These are phyloP conservation scores for Spialia ferax DNA, from an alignment of 2,888 invertebrate species.

Conservation along the genomic window DNA sequence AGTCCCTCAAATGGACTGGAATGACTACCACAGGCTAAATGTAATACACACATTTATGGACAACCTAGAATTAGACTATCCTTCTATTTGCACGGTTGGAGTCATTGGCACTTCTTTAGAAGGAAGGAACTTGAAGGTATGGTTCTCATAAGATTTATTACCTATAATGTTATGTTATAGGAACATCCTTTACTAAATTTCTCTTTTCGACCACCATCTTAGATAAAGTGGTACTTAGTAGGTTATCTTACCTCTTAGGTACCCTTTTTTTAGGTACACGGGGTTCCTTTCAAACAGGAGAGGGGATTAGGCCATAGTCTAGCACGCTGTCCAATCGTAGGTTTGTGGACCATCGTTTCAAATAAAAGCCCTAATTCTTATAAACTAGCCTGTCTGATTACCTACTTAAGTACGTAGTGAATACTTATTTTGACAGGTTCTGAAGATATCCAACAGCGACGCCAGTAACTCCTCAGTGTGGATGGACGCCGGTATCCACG, in stretches of 20 bases:
- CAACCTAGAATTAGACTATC: constrained; percentile 64
- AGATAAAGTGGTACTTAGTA: too few species aligned
- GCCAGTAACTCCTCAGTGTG: constrained; percentile 88
- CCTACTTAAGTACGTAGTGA: background rate
- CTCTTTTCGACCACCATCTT: too few species aligned
- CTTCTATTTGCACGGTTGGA: constrained; percentile 71
- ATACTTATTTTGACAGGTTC: constrained; percentile 56
- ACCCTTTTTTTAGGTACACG: too few species aligned
- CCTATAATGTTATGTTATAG: background rate
- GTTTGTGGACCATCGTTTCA: too few species aligned
- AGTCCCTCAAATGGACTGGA: constrained; percentile 64
- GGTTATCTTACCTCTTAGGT: too few species aligned
- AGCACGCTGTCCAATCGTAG: too few species aligned
- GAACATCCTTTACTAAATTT: too few species aligned
- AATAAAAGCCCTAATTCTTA: too few species aligned
- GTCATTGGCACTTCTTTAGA: constrained; percentile 70
- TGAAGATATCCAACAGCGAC: constrained; percentile 90
- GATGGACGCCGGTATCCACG: constrained; percentile 95
- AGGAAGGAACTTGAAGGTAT: constrained; percentile 71
- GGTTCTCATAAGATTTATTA: background rate
- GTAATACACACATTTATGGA: constrained; percentile 72
- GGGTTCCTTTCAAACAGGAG: too few species aligned
- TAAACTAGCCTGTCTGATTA: too few species aligned
- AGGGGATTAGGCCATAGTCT: too few species aligned
- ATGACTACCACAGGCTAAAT: constrained; percentile 65